Base-by-base conservation (phyloP, 2,113 vertebrate species). In the Oncorhynchus nerka region DNA sequence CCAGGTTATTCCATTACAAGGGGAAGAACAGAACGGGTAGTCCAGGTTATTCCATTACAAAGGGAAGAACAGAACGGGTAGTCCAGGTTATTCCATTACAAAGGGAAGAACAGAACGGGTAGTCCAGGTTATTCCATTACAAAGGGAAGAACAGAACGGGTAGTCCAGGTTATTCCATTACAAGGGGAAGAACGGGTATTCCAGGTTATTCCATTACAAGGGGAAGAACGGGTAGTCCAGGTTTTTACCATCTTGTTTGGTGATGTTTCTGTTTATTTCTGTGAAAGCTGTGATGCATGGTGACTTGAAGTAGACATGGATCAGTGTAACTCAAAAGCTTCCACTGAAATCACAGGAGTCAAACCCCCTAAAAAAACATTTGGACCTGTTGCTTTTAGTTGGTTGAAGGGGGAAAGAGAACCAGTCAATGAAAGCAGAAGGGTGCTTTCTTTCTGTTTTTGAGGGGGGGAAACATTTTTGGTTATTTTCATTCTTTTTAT, bases 361-460 rank as follows among this genome's bases (percentile, higher is more conserved):
- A 90, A 94, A 45, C 91, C 85, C 89, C 89, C 81, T 12, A 89
- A 87, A 87, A 78, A 82, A 89, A 83, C 79, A 89, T 76, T 87
- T 92, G 94, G 94, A 95, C 94, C 95, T 95, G 95, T 97, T 96
- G 95, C 96, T 98, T 97, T 95, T 92, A 98, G 97, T 99, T 97
- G 97, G 97, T 99, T 98, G 97, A 93, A 97, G 96, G 39, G 95
- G 95, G 94, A 94, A 95, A 95, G 94, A 95, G 94, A 92, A 88
- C 74, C 86, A 84, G 94, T 95, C 91, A 94, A 94, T 85, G 68
- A 81, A 87, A 90, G 49, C 86, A 92, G 80, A 92, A 91, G 88
- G 86, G 90, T 80, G 89, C 86, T 90, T 89, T 86, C 74, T 45
- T 85, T 85, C 81, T 86, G 16, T 84, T 92, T 92, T 82, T 65